These are phyloP conservation scores for Caenorhabditis sp. DNA, from an alignment of 2,888 invertebrate species.

Conservation along the genomic window DNA sequence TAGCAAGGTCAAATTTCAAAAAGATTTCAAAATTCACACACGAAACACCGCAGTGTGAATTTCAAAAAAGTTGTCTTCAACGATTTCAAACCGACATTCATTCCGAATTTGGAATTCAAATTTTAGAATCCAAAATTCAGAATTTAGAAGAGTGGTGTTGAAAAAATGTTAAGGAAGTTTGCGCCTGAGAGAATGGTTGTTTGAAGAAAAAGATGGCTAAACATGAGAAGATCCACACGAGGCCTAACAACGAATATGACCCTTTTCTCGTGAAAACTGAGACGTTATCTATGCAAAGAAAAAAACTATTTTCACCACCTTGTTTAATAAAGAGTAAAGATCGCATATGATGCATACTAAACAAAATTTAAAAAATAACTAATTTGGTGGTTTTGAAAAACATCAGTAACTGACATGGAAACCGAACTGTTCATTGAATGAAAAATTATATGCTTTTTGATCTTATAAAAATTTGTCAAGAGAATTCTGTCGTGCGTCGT, in stretches of 20 bases:
- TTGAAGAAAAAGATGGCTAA: not conserved
- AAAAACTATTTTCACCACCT: not conserved
- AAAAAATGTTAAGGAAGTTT: not conserved
- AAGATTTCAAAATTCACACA: conserved; percentile 29
- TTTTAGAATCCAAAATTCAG: conserved; percentile 3
- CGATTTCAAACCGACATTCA: not conserved
- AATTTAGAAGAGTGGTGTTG: not conserved
- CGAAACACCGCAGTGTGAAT: conserved; percentile 35
- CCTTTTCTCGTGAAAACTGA: conserved; percentile 18
- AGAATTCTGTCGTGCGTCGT: not conserved
- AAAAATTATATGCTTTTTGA: too few relatives aligned
- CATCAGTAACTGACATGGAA: too few relatives aligned
- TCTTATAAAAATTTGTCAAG: not conserved
- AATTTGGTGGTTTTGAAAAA: too few relatives aligned
- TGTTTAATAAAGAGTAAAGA: not conserved
- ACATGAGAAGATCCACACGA: conserved; percentile 37
- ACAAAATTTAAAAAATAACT: too few relatives aligned
- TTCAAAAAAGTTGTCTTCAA: conserved; percentile 4
- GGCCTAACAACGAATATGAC: conserved; percentile 30
- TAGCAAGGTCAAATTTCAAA: conserved; percentile 4
- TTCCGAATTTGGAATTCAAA: not conserved
- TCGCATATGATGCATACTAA: not conserved
- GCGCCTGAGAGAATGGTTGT: not conserved
- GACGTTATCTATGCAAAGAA: conserved; percentile 6
- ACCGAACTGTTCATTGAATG: too few relatives aligned